Evolutionary conservation across 2,888 invertebrate species (phyloP), one percentile per base, ranked within the genome.

Genomic region (Mesorhabditis spiculigera): DNA sequence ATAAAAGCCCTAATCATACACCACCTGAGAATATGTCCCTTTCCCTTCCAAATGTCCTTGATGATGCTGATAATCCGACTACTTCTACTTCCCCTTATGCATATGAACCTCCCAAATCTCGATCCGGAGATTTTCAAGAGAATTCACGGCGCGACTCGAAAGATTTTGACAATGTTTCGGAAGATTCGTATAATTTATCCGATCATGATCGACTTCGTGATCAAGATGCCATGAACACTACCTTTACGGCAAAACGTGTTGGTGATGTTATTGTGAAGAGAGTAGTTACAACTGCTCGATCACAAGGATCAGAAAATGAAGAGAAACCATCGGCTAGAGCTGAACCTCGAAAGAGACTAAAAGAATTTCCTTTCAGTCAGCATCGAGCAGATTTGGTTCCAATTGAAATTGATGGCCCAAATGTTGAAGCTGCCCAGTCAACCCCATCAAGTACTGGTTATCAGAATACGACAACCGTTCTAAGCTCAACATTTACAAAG

Each of bases 1-100:
- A 63, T 63, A 13, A 10, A 63, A 8, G 8, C 6, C 8, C 10
- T 50, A 50, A 13, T 13, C 50, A 8, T 28, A 28, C 28, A 28
- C n/a, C 65, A 42, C 8, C 66, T 16, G 68, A 74, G 70, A 73
- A 70, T 45, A 82, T 85, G 77, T 81, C 80, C 45, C 67, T 82
- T 44, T 85, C 85, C 16, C 73, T 85, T 62, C 85, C 85, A 43
- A 85, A 85, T 73, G 85, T 85, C 4, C 71, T 83, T 16, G 73
- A 72, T 68, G 84, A 83, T 70, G 82, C 82, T 63, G 68, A n/a
- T 58, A 10, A 58, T 58, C 63, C 16, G 10, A 63, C 63, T n/a
- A 10, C n/a, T 63, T 28, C 41, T 8, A 28, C 63, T 8, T 16
- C n/a, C 13, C 28, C 28, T 28, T 28, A 28, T 28, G 63, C 63